These are phyloP conservation scores for Melieria crassipennis DNA, from an alignment of 2,888 invertebrate species.

Conservation along the genomic window DNA sequence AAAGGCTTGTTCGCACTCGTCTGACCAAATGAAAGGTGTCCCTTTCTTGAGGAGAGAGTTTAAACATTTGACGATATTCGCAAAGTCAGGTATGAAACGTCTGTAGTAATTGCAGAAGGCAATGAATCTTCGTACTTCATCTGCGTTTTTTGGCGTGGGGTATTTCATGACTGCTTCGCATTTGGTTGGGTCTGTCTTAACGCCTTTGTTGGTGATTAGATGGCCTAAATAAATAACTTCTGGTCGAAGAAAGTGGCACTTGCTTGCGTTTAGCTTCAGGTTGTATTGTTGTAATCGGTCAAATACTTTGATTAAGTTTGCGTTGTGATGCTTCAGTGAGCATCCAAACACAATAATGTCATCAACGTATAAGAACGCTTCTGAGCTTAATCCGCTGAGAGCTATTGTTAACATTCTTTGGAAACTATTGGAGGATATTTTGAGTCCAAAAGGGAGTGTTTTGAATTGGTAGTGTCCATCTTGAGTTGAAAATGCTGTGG, in stretches of 20 bases:
- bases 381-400: no score
- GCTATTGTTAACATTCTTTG: no score
- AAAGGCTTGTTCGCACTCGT: not conserved
- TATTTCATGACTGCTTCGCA: no score
- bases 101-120: no score
- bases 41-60: not conserved
- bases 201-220: not conserved
- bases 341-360: no score
- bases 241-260: not conserved
- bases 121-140: no score
- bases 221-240: not conserved
- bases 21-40: conserved; percentile 6
- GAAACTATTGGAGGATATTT: not conserved
- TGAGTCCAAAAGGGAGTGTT: conserved; percentile 18
- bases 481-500: conserved; percentile 22
- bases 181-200: no score
- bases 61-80: no score
- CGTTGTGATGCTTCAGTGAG: no score
- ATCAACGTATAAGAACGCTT: no score
- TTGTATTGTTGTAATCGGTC: conserved; percentile 7
- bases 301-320: not conserved
- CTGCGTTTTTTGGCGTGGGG: no score
- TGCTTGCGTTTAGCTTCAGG: not conserved
- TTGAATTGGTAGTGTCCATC: conserved; percentile 27
- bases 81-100: no score